phyloP scores from a whole-genome alignment of 2,113 vertebrate species.

The Microtus oregoni region DNA sequence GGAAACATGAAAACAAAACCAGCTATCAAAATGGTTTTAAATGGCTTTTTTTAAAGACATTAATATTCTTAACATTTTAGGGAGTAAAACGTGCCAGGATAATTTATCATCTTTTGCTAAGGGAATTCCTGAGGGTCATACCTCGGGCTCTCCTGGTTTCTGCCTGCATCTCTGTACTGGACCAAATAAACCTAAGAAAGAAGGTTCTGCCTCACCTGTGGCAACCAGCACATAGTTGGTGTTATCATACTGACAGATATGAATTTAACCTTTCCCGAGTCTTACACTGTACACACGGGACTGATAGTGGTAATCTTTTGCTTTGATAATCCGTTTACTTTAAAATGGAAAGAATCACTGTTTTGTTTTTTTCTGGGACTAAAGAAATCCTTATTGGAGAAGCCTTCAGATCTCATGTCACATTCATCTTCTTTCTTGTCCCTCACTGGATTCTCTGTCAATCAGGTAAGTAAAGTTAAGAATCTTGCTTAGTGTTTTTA shows the following conservation, averaged over 20 bases:
- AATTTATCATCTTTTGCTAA: background rate
- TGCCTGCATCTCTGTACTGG: background rate
- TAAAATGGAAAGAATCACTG: slow-evolving; percentile 59
- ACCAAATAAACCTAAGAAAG: background rate
- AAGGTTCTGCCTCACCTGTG: background rate
- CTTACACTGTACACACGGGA: background rate
- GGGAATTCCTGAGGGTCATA: background rate
- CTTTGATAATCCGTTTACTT: background rate
- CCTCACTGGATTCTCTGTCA: slow-evolving; percentile 94
- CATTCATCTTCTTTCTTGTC: slow-evolving; percentile 95
- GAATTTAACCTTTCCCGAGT: background rate
- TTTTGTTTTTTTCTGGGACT: slow-evolving; percentile 64
- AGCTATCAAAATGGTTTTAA: slow-evolving; percentile 21
- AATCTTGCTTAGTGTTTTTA: background rate
- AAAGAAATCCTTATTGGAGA: slow-evolving; percentile 94
- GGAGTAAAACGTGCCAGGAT: background rate
- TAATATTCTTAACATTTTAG: background rate
- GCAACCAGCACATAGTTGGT: background rate
- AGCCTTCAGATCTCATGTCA: slow-evolving; percentile 91
- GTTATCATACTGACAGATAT: background rate
- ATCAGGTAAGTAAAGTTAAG: slow-evolving; percentile 90
- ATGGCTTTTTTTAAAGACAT: background rate
- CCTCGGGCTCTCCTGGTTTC: background rate
- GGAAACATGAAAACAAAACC: slow-evolving; percentile 9
- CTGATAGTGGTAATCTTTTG: background rate